These are phyloP conservation scores for Taenioides sp. DNA, from an alignment of 2,797 vertebrate species.

Conservation along the genomic window DNA sequence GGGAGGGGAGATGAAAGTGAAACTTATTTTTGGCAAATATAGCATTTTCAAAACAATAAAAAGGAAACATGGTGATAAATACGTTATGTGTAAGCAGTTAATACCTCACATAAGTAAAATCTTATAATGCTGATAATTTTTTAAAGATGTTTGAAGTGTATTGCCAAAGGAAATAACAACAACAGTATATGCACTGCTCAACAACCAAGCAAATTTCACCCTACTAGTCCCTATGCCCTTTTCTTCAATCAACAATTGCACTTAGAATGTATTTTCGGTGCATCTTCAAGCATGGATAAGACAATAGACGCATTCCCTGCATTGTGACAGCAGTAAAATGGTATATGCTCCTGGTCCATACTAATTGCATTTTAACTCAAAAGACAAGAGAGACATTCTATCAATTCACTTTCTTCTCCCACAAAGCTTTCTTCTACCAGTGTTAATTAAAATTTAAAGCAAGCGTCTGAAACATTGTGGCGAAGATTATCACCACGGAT, in stretches of 20 bases:
- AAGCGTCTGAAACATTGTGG: constrained; percentile 23
- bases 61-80: too few species aligned
- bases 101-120: too few species aligned
- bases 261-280: background rate
- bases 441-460: constrained; percentile 43
- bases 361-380: constrained; percentile 38
- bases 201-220: too few species aligned
- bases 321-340: background rate
- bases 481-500: constrained; percentile 21
- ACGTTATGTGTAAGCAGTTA: too few species aligned
- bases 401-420: constrained; percentile 28
- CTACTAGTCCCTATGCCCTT: background rate
- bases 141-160: background rate
- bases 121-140: too few species aligned
- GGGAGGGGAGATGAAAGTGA: too few species aligned
- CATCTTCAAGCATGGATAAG: constrained; percentile 2
- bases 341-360: background rate
- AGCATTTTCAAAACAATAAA: too few species aligned
- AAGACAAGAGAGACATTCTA: constrained; percentile 20
- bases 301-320: background rate
- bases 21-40: too few species aligned
- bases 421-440: constrained; percentile 20
- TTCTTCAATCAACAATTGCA: background rate
- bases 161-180: background rate
- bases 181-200: too few species aligned